Evolutionary conservation across 2,888 invertebrate genomes (phyloP), one percentile per base, ranked within the genome.

Genomic region (Cheilosia vernalis): DNA sequence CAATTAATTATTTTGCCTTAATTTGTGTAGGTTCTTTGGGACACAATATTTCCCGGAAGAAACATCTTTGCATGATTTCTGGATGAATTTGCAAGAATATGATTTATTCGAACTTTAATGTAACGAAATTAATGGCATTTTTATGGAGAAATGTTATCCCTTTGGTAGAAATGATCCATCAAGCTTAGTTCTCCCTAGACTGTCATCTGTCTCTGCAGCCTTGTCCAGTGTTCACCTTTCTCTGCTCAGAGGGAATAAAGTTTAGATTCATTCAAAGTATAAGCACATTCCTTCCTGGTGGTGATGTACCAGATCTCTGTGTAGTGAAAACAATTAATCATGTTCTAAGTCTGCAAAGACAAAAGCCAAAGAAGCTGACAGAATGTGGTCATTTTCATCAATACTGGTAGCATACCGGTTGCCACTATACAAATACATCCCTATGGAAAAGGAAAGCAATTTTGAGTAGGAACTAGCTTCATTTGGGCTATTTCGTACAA

Each of bases 41-140:
- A 40, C 47, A 33, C 72, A 67, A 78, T 73, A 78, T 61, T 67
- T 78, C 37, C 67, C 44, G 56, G 40, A n/a, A 40, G 49, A 78
- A 61, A 37, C 10, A 72, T 72, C 64, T 17, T 61, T 10, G 30
- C 55, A 72, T 72, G 78, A 66, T 51, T 21, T 24, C 30, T 24
- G 51, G 73, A 51, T 78, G 40, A 78, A 83, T 15, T n/a, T 67
- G 66, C 42, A 55, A 47, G 63, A 78, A 4, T 33, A 55, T 78
- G 83, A 83, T 83, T 83, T 83, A 83, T 83, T 61, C 67, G 42
- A 67, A 51, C 63, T 83, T 66, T 83, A 83, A 78, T 73, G 55
- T 78, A 67, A 72, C 67, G 56, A 78, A 73, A 83, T 78, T 83
- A 78, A 83, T 78, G 78, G 37, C 49, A 47, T 72, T 70, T 70